Evolutionary conservation across 2,888 invertebrate species (phyloP).

Genomic region (Thereva nobilitata): DNA sequence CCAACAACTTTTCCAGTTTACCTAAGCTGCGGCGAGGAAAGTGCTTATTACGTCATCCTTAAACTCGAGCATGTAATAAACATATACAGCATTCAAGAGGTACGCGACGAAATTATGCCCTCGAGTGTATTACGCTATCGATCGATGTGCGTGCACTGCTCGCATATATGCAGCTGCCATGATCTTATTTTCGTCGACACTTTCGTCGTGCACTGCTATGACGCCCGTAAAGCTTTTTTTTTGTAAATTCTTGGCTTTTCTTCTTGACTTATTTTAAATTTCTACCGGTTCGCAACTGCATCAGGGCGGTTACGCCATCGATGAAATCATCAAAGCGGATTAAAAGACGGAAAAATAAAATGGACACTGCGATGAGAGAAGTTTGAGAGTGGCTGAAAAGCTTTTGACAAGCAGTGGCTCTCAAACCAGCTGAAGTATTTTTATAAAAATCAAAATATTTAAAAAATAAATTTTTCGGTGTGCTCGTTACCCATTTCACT

Average conservation of each 20-base stretch:
- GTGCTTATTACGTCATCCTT: conserved; percentile 23
- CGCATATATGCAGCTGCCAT: too few relatives aligned
- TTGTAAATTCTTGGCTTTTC: too few relatives aligned
- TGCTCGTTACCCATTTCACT: too few relatives aligned
- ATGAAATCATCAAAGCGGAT: conserved; percentile 19
- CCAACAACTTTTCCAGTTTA: conserved; percentile 30
- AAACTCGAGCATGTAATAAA: background rate
- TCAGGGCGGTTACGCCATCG: conserved; percentile 17
- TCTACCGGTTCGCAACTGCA: background rate
- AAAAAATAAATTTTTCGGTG: too few relatives aligned
- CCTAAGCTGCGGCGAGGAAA: conserved; percentile 21
- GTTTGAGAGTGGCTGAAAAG: conserved; percentile 14
- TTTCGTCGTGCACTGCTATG: too few relatives aligned
- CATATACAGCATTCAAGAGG: background rate
- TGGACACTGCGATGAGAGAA: background rate
- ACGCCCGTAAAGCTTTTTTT: too few relatives aligned
- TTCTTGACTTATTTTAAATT: too few relatives aligned
- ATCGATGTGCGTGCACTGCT: background rate
- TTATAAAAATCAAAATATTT: too few relatives aligned
- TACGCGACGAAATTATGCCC: background rate
- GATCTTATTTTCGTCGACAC: too few relatives aligned
- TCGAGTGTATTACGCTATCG: background rate
- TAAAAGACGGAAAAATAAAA: too few relatives aligned
- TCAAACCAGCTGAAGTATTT: too few relatives aligned
- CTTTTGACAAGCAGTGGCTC: too few relatives aligned